Evolutionary conservation across 2,113 vertebrate genomes (phyloP).

Genomic region (Rhinolophus ferrumequinum): DNA sequence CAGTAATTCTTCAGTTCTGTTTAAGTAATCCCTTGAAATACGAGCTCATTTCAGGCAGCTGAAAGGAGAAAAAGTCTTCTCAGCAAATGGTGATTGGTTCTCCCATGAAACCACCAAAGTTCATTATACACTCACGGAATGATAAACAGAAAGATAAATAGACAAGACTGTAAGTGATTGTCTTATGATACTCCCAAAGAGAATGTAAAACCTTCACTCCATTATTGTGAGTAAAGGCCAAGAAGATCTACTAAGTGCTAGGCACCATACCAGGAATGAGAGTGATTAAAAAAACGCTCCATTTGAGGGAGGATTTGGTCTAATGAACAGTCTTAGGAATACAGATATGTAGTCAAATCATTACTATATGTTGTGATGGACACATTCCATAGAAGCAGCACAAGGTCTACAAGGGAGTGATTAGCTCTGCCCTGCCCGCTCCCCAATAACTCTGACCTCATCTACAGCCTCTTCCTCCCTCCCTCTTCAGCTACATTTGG

Average conservation of each 20-base stretch:
- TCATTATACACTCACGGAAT: neutral
- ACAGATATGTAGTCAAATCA: neutral
- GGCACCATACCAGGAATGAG: neutral
- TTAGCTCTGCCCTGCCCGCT: neutral
- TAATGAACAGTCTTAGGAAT: neutral
- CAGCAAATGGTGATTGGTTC: neutral
- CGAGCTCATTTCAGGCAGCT: neutral
- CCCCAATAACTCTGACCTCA: neutral
- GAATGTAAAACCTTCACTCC: neutral
- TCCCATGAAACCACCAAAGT: neutral
- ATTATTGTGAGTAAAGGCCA: neutral
- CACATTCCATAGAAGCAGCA: neutral
- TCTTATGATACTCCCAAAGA: neutral
- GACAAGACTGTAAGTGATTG: neutral
- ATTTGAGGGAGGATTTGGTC: neutral
- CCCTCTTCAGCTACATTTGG: neutral
- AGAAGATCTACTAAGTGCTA: neutral
- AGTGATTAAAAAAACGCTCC: neutral
- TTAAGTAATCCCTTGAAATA: constrained; percentile 13
- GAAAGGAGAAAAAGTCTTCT: neutral
- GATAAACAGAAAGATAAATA: neutral
- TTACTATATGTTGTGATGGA: neutral
- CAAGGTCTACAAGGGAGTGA: neutral
- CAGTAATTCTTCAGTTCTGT: neutral
- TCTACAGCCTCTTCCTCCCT: neutral